These are phyloP conservation scores for Lycocerus yunnanus DNA, from an alignment of 2,888 invertebrate species.

Conservation along the genomic window DNA sequence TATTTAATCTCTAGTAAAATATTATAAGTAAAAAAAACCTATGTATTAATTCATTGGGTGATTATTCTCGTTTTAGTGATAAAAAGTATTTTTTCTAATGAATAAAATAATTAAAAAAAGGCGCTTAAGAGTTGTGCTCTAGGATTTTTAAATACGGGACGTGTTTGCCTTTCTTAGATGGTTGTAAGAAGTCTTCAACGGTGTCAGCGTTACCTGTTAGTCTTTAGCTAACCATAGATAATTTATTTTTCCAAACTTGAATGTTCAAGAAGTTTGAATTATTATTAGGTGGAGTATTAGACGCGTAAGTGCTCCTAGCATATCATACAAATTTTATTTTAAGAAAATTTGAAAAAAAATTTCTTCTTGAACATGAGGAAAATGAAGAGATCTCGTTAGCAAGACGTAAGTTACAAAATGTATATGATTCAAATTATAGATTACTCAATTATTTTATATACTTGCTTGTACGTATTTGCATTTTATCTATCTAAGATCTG, in stretches of 20 bases:
- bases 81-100: slow-evolving; percentile 51
- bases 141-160: slow-evolving; percentile 46
- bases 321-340: slow-evolving; percentile 20
- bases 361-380: slow-evolving; percentile 11
- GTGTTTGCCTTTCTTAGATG: slow-evolving; percentile 47
- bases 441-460: slow-evolving; percentile 58
- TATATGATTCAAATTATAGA: slow-evolving; percentile 56
- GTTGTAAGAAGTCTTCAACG: slow-evolving; percentile 48
- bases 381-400: slow-evolving; percentile 18
- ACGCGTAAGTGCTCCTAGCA: slow-evolving; percentile 18
- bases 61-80: slow-evolving; percentile 49
- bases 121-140: slow-evolving; percentile 37
- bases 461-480: slow-evolving; percentile 57
- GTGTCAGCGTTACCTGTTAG: slow-evolving; percentile 52
- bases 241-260: slow-evolving; percentile 11
- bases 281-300: slow-evolving; percentile 11
- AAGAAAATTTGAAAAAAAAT: slow-evolving; percentile 9
- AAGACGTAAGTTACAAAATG: slow-evolving; percentile 56
- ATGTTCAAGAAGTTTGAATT: slow-evolving; percentile 10
- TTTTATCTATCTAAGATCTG: slow-evolving; percentile 54
- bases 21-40: slow-evolving; percentile 20
- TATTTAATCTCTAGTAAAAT: slow-evolving; percentile 14
- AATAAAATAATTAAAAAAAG: slow-evolving; percentile 19
- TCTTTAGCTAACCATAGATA: slow-evolving; percentile 36
- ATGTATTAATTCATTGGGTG: slow-evolving; percentile 26